Evolutionary conservation across 1,140 invertebrate genomes (phyloP).

Genomic region (Scaptomyza montana): DNA sequence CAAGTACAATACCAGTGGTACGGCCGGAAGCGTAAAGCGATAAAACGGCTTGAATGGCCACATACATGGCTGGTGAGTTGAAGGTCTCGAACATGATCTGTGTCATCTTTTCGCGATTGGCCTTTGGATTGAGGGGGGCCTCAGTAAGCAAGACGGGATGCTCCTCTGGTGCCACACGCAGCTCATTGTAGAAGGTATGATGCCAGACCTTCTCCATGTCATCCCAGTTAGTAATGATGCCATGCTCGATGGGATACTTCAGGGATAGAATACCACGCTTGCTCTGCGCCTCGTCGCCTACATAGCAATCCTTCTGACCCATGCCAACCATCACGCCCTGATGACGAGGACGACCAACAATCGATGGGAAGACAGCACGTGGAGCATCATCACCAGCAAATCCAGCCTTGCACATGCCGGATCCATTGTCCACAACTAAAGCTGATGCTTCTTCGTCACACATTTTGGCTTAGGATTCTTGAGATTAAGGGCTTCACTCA

Average conservation of each 20-base stretch:
- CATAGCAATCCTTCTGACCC: slow-evolving; percentile 97
- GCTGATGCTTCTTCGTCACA: slow-evolving; percentile 94
- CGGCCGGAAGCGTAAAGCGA: slow-evolving; percentile 92
- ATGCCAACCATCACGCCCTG: slow-evolving; percentile 98
- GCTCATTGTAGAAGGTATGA: slow-evolving; percentile 93
- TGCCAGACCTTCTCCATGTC: slow-evolving; percentile 95
- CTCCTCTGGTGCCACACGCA: slow-evolving; percentile 95
- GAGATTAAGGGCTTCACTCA: slow-evolving; percentile 54
- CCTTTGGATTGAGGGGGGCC: slow-evolving; percentile 93
- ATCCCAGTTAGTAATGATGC: slow-evolving; percentile 94
- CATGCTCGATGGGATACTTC: slow-evolving; percentile 91
- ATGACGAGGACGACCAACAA: slow-evolving; percentile 89
- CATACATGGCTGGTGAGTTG: slow-evolving; percentile 92
- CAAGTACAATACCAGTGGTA: slow-evolving; percentile 93
- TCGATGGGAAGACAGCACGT: slow-evolving; percentile 91
- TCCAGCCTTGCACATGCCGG: slow-evolving; percentile 95
- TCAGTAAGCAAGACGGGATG: slow-evolving; percentile 94
- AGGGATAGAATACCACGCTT: slow-evolving; percentile 92
- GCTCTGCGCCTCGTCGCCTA: slow-evolving; percentile 93
- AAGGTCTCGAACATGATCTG: slow-evolving; percentile 93
- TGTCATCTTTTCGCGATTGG: slow-evolving; percentile 93
- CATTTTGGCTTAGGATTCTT: slow-evolving; percentile 78
- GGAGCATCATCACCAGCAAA: slow-evolving; percentile 86
- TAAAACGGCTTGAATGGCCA: slow-evolving; percentile 89
- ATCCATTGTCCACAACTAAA: slow-evolving; percentile 95